Base-by-base conservation (phyloP, 1,140 invertebrate genomes). In the Ceratoteleas bidentatus region DNA sequence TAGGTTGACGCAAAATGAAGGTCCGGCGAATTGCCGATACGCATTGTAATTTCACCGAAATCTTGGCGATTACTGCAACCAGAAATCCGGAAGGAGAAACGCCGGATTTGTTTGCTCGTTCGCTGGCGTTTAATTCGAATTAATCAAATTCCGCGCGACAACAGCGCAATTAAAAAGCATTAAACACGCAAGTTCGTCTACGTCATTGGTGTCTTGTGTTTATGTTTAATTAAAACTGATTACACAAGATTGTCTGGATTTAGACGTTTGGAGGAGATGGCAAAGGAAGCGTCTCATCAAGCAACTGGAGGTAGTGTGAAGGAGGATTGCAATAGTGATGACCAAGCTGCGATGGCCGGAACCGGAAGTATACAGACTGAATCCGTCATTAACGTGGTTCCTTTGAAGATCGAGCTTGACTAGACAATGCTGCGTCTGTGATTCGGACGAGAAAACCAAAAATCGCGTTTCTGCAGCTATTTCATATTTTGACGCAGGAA, bases 311-410 rank as follows among this genome's bases (percentile, higher is more conserved):
- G 72, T 65, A 53, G 65, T 75, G 60, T 15, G 72, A 81, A 81
- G 79, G 79, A 81, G 79, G 49, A 72, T 76, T 75, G 79, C 62
- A 72, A 76, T 81, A 75, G 60, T 72, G 79, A 81, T 81, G 79
- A 81, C 72, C 72, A 75, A 72, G 79, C 79, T 60, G 33, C 56
- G 72, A 81, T 75, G 61, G 60, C 79, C 79, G 72, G 79, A 81
- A 81, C 58, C 52, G 79, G 79, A 81, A 75, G 72, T 81, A 81
- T 81, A 76, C 79, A 65, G 61, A 61, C 72, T 75, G 79, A 81
- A 75, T 72, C 66, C 62, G 66, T 76, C 79, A 76, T 81, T 75
- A 78, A 65, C 79, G 61, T 45, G 9, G 15, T 47, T 69, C 52
- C 72, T 81, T 81, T 81, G 72, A 72, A 47, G 54, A 72, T 61